Evolutionary conservation across 53 echinoderm and acorn worm species (phyloP).

Genomic region (Glandiceps talaboti): DNA sequence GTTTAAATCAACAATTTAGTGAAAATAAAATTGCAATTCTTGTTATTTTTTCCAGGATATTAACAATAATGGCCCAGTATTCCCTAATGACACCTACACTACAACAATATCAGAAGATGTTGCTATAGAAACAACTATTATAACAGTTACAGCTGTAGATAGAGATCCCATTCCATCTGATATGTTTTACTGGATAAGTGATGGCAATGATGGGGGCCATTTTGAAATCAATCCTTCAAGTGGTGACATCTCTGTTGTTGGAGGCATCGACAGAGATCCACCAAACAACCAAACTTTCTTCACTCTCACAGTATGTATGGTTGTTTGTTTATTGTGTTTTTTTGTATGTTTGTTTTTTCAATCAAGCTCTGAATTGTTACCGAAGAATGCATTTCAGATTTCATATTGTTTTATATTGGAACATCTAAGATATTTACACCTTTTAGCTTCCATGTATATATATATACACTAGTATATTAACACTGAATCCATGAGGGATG

Average conservation of each 20-base stretch:
- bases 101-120: background rate
- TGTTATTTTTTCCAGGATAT: no score
- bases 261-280: background rate
- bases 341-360: no score
- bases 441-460: no score
- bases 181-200: background rate
- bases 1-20: no score
- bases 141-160: constrained; percentile 41
- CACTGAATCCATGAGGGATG: no score
- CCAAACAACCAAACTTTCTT: background rate
- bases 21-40: no score
- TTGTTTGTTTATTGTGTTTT: background rate
- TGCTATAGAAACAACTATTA: background rate
- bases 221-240: background rate
- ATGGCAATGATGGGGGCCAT: background rate
- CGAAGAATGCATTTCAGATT: no score
- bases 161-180: constrained; percentile 19
- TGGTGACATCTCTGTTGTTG: background rate
- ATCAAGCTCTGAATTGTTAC: no score
- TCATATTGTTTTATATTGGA: no score
- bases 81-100: background rate
- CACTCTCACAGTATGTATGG: background rate
- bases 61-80: background rate
- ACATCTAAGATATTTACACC: no score
- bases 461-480: no score